Base-by-base conservation (phyloP, 1,140 invertebrate species). In the Dufourea novaeangliae region DNA sequence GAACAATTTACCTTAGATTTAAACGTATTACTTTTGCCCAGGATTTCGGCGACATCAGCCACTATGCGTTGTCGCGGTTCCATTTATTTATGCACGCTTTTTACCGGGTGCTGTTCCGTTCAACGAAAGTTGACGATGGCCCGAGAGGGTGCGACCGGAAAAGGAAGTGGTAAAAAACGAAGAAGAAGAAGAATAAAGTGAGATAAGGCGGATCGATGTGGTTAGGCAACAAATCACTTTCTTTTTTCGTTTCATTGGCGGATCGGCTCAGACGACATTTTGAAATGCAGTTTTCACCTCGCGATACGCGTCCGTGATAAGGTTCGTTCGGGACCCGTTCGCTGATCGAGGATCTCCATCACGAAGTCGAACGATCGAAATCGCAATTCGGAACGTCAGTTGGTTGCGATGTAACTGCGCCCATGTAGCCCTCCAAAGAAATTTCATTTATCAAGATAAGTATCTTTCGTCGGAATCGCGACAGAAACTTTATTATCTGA, bases 151-250 rank as follows among this genome's bases (percentile, higher is more conserved):
- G 34, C 6, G 7, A 34, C 29, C 11, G 25, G 4, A 11, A 10
- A 20, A 34, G 25, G 14, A 29, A 29, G 34, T 6, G 10, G 5
- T 14, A 22, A 27, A 14, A 25, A 37, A 7, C 8, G 27, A 22
- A 1, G 11, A 14, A 56, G 3, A 54, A 27, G n/a, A 34, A 22
- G 25, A 34, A 39, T 17, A 11, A 20, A n/a, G n/a, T 10, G 34
- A 27, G n/a, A 12, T 22, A 50, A 17, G 3, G n/a, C 6, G 12
- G 17, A 11, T 12, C 17, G 50, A 32, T 22, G 37, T 37, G 34
- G 32, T 39, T 69, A 39, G 34, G 22, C 22, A 41, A 32, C 67
- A n/a, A 56, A 29, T 39, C 27, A 37, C n/a, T 67, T 54, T 69
- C 52, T 5, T 57, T 29, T n/a, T 67, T 25, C 32, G 39, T 69